Base-by-base conservation (phyloP, 2,113 vertebrate species). In the Myiozetetes cayanensis region DNA sequence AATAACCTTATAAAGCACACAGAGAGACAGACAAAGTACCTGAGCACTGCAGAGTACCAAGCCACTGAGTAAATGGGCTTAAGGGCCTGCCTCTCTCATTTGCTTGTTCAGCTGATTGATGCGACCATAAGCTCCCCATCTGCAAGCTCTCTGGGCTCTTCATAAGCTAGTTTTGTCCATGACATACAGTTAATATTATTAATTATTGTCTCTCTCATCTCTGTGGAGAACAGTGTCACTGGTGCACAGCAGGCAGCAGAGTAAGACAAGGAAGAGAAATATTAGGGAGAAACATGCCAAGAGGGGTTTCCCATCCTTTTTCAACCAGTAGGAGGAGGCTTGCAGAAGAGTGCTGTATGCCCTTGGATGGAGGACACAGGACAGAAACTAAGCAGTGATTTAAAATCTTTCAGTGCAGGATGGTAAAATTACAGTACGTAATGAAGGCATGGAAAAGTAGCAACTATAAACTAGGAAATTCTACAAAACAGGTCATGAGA, bases 91-190 rank as follows among this genome's bases (percentile, higher is more conserved):
- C 86, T 95, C 93, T 91, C 75, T 96, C 85, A 85, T 96, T 83
- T 94, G 79, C 93, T 96, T 91, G 28, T 80, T 94, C 67, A 62
- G 79, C 82, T 94, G 93, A 96, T 62, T 91, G 87, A 95, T 73
- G 70, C 0, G 30, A 91, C 82, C 94, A 80, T 93, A 96, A 93
- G 85, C 55, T 91, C 59, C 58, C 58, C 87, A 91, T 93, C 67
- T 93, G 71, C 55, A 77, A 83, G 53, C 43, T 93, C 74, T 87
- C 35, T 10, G 7, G 68, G 63, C 67, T 90, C 65, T 55, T 88
- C 52, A 63, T 70, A 28, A 93, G 30, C 62, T 80, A 33, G 71
- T 50, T 76, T 85, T 94, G 74, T 33, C 67, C 63, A 56, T 96
- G 91, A 73, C 74, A 85, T 33, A 31, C 6, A 20, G 49, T 73